A percentile compares a stretch with the other conserved stretches of the same genome.
Evolutionary conservation across 2,888 invertebrate genomes (phyloP).

Genomic region (Lordiphosa andalusiaca): DNA sequence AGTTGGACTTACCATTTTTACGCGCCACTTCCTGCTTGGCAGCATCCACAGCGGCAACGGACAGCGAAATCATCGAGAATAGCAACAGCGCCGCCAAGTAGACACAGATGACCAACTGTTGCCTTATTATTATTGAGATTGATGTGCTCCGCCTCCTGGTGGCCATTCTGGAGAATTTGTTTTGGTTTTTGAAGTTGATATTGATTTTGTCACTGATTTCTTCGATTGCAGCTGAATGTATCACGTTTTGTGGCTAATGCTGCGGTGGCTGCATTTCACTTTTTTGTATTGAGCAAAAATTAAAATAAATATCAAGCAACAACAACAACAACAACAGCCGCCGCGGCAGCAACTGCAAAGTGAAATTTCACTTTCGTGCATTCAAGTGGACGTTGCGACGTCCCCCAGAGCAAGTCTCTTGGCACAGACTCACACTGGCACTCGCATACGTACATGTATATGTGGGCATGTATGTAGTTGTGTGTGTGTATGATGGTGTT

Average conservation of each 20-base stretch:
- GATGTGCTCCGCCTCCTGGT: neutral
- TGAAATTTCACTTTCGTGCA: constrained; percentile 71
- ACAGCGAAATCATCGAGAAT: constrained; percentile 3
- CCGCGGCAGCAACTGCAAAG: constrained; percentile 38
- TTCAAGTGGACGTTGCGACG: constrained; percentile 39
- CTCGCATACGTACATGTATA: neutral
- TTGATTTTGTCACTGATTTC: constrained; percentile 1
- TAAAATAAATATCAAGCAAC: constrained; percentile 13
- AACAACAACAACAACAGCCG: constrained; percentile 15
- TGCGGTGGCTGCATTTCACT: constrained; percentile 12
- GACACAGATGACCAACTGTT: constrained; percentile 7
- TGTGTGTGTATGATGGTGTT: neutral
- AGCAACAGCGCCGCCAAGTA: constrained; percentile 1
- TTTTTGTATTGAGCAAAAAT: constrained; percentile 16
- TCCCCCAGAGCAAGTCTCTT: neutral
- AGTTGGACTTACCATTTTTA: constrained; percentile 55
- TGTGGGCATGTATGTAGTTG: no score
- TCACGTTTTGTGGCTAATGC: no score
- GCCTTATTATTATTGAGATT: constrained; percentile 10
- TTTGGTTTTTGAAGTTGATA: neutral
- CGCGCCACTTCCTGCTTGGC: constrained; percentile 48
- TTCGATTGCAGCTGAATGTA: neutral
- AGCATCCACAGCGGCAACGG: constrained; percentile 17
- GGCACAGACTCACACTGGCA: neutral
- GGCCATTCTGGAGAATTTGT: neutral